Percentiles rank a stretch among this genome's conserved stretches.
phyloP scores from a whole-genome alignment of 2,888 invertebrate genomes.

The Tetragonula carbonaria region DNA sequence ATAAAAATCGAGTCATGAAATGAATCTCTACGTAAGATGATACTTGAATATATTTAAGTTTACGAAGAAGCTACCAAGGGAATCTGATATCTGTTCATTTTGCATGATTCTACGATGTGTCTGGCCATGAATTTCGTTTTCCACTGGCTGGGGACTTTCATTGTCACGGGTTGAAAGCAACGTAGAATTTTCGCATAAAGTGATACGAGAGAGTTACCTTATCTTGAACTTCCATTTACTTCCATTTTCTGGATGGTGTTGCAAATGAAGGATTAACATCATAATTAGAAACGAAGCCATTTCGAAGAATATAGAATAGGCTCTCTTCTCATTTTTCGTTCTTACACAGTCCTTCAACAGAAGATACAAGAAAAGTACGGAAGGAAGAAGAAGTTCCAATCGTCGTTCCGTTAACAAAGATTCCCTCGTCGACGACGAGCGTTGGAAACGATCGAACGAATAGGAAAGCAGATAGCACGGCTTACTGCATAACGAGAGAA shows the following conservation, averaged over 20 bases:
- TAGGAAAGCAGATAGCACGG: not conserved
- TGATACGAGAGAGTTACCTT: not conserved
- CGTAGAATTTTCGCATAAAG: not conserved
- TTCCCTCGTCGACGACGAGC: no score
- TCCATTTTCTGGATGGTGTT: not conserved
- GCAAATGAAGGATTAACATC: not conserved
- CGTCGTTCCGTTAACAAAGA: not conserved
- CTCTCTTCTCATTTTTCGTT: not conserved
- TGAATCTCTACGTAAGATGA: not conserved
- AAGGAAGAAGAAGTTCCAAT: not conserved
- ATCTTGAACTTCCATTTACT: not conserved
- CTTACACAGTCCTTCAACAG: not conserved
- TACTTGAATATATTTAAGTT: not conserved
- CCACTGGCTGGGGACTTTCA: not conserved
- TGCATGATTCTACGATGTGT: not conserved
- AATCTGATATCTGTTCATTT: not conserved
- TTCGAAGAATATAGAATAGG: not conserved
- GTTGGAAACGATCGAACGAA: slow-evolving; percentile 5
- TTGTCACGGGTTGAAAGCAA: not conserved
- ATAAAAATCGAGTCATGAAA: not conserved
- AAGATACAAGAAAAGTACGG: not conserved
- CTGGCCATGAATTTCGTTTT: no score
- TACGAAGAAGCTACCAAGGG: not conserved
- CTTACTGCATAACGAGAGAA: not conserved
- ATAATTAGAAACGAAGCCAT: not conserved